Conservation (phyloP, 2,888 invertebrate species). For the Pantelozetes paolii region DNA sequence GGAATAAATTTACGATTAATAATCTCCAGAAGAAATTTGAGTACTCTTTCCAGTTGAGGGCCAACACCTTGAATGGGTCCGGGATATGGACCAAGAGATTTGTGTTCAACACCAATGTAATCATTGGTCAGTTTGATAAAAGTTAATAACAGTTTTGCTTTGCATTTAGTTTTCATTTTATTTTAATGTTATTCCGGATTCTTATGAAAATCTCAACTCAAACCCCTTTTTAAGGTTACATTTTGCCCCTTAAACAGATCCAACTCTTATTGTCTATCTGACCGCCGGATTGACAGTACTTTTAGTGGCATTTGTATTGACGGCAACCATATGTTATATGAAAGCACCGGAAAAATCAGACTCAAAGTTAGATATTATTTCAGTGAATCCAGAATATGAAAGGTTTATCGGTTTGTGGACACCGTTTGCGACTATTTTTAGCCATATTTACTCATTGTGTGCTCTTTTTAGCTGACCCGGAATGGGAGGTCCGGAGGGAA, state of each 20-base stretch:
- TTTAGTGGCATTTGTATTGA: not conserved
- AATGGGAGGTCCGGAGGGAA: constrained; percentile 85
- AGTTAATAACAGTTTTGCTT: not conserved
- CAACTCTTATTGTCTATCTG: not conserved
- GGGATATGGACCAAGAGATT: constrained; percentile 48
- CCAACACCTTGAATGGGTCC: constrained; percentile 69
- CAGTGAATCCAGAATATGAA: constrained; percentile 82
- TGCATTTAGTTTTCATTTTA: not conserved
- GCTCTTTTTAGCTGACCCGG: constrained; percentile 63
- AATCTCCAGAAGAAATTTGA: constrained; percentile 42
- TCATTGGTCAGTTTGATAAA: not conserved
- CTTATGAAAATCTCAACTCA: too few species aligned
- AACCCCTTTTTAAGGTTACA: too few species aligned
- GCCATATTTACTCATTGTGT: not conserved
- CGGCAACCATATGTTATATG: constrained; percentile 5
- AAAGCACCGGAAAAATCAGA: constrained; percentile 26
- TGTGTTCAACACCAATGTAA: constrained; percentile 43
- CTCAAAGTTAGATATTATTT: constrained; percentile 61
- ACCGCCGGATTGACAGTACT: not conserved
- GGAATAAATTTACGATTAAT: constrained; percentile 40
- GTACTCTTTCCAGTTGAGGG: constrained; percentile 68
- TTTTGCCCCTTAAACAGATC: not conserved
- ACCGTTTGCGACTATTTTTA: not conserved
- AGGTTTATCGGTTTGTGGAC: constrained; percentile 8
- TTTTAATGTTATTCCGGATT: too few species aligned